Percentiles rank a stretch among this genome's conserved stretches.
phyloP scores from a whole-genome alignment of 1,140 invertebrate species.

The Trialeurodes vaporariorum region DNA sequence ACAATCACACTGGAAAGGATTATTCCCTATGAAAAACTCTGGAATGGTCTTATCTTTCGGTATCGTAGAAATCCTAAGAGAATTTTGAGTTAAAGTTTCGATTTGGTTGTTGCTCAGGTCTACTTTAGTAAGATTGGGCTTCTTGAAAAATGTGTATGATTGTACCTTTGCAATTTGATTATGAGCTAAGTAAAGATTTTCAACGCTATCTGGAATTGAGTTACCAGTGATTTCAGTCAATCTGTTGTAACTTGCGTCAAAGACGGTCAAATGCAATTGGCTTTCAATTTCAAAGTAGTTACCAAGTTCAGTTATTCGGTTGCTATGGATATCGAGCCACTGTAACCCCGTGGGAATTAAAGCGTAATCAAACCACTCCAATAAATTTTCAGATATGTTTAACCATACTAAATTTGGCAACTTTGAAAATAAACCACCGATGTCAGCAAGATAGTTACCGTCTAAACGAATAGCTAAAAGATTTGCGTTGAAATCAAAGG shows the following conservation, averaged over 20 bases:
- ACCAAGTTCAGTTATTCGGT: constrained; percentile 73
- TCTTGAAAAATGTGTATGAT: constrained; percentile 86
- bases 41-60: constrained; percentile 63
- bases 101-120: constrained; percentile 77
- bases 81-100: constrained; percentile 71
- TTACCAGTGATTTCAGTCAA: constrained; percentile 69
- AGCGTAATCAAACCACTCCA: constrained; percentile 83
- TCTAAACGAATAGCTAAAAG: constrained; percentile 77
- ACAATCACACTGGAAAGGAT: constrained; percentile 84
- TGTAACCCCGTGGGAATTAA: constrained; percentile 78
- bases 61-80: constrained; percentile 66
- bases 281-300: constrained; percentile 84
- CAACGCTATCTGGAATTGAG: constrained; percentile 72
- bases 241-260: constrained; percentile 75
- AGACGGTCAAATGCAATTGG: constrained; percentile 64
- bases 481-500: constrained; percentile 71
- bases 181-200: constrained; percentile 70
- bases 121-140: constrained; percentile 75
- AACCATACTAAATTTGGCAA: constrained; percentile 79
- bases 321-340: constrained; percentile 81
- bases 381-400: constrained; percentile 80
- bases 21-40: constrained; percentile 81
- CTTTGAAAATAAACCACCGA: constrained; percentile 70
- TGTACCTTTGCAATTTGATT: constrained; percentile 79
- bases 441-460: constrained; percentile 74